These are phyloP conservation scores for Acrobeloides nanus DNA, from an alignment of 2,888 invertebrate species.

Conservation along the genomic window DNA sequence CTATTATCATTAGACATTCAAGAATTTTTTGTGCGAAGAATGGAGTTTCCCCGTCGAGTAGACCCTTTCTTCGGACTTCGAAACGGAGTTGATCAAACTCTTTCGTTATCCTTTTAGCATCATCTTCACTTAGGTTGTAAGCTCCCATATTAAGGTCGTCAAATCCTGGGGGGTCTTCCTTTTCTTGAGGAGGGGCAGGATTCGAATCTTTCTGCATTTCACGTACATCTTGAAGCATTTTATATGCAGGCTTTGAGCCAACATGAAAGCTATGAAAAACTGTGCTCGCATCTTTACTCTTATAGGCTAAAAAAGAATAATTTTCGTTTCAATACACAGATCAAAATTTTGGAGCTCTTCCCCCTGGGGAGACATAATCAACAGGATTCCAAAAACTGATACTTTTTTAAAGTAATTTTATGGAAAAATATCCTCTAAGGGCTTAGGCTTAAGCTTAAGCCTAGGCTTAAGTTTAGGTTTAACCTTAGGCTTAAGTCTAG, in stretches of 20 bases:
- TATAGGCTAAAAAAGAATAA: constrained; percentile 47
- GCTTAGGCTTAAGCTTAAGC: too few species aligned
- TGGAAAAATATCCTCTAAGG: too few species aligned
- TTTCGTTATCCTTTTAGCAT: constrained; percentile 31
- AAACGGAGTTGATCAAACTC: constrained; percentile 40
- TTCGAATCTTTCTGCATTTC: constrained; percentile 33
- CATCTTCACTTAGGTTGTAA: constrained; percentile 33
- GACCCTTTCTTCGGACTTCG: constrained; percentile 32
- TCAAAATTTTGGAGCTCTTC: too few species aligned
- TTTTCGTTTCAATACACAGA: too few species aligned
- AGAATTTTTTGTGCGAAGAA: constrained; percentile 43
- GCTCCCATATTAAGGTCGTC: constrained; percentile 48
- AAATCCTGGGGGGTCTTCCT: constrained; percentile 11
- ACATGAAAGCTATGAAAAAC: constrained; percentile 51
- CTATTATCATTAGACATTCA: constrained; percentile 36
- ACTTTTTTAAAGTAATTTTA: too few species aligned
- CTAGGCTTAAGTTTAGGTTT: too few species aligned
- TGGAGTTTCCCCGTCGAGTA: constrained; percentile 33
- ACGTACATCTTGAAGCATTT: constrained; percentile 33
- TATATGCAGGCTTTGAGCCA: constrained; percentile 44
- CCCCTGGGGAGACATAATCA: too few species aligned
- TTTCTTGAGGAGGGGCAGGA: constrained; percentile 6
- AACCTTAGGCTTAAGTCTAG: too few species aligned
- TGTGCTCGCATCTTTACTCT: constrained; percentile 48
- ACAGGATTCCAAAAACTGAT: too few species aligned